Evolutionary conservation across 30 jellyfish, hydroid and myxozoan species (phyloP), one percentile per base, ranked within the genome.

Genomic region (Aurelia sp.): DNA sequence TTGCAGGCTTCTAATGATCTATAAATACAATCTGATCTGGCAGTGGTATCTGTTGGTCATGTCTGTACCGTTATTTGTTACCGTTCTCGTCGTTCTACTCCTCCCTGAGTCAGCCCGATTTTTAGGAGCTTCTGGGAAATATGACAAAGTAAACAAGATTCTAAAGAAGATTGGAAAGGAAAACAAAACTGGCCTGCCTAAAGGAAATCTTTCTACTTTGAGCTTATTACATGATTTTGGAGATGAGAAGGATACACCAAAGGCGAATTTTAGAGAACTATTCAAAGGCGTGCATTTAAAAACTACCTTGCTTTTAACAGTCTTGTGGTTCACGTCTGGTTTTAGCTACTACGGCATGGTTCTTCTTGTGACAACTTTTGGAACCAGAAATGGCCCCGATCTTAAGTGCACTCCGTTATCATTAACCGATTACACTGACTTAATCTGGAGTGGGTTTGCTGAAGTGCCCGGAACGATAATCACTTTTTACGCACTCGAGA

Each of bases 61-160:
- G 76, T 72, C 93, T 60, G 82, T 53, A 4, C 93, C 93, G 9
- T 40, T 84, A 9, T 72, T 84, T 44, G 68, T 84, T 12, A 72
- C 93, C 0, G 87, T 72, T n/a, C 19, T 72, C 8, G 47, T 73
- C 68, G 82, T 73, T 27, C 53, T 59, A 27, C 44, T 76, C 40
- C 78, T 84, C 57, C 93, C 92, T 40, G 93, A 84, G 61, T 84
- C 93, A 35, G 93, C 93, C 20, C 84, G 93, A 12, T 84, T 84
- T 44, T 81, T 84, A 8, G 93, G 93, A 51, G 93, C 88, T 7
- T 70, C 73, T 7, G 93, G 93, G 13, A 84, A 84, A 19, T 72
- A 72, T 76, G 75, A 72, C 63, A 44, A 84, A 72, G 93, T 84
- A 19, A 67, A 63, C 55, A 59, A 62, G 17, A 73, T 84, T 1